phyloP scores from a whole-genome alignment of 2,888 invertebrate species.

The Oeneis ivallda region DNA sequence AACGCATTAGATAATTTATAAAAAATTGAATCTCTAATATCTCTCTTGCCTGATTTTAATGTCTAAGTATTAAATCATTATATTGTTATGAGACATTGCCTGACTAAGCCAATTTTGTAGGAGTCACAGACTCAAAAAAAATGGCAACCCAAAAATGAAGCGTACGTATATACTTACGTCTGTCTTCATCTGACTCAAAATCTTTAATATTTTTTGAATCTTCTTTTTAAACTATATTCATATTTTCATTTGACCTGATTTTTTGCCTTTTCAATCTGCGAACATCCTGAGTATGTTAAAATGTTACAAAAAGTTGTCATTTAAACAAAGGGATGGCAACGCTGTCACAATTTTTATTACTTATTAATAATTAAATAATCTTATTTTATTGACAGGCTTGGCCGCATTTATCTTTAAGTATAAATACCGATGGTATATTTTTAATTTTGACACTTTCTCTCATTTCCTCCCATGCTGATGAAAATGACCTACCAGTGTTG shows the following conservation, averaged over 20 bases:
- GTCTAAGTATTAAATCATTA: constrained; percentile 10
- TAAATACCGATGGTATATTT: constrained; percentile 20
- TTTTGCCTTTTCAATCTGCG: constrained; percentile 21
- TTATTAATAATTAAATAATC: constrained; percentile 10
- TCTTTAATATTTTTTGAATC: neutral
- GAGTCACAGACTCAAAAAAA: neutral
- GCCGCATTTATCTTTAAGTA: constrained; percentile 15
- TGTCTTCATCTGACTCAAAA: neutral
- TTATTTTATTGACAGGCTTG: constrained; percentile 13
- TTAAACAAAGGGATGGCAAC: constrained; percentile 29
- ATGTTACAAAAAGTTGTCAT: constrained; percentile 26
- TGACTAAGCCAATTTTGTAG: neutral
- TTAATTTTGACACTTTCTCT: constrained; percentile 14
- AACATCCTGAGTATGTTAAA: constrained; percentile 18
- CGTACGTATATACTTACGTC: neutral
- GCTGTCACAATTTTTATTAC: constrained; percentile 18
- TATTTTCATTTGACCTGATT: constrained; percentile 33
- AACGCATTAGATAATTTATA: constrained; percentile 40
- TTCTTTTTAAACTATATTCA: constrained; percentile 21
- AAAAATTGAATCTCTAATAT: constrained; percentile 28
- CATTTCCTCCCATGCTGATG: constrained; percentile 4
- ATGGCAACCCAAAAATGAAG: neutral
- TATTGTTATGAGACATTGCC: constrained; percentile 16
- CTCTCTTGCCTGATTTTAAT: constrained; percentile 18
- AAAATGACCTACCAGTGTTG: constrained; percentile 36